Conservation (phyloP, 1,140 invertebrate genomes). For the Lordiphosa stackelbergi region DNA sequence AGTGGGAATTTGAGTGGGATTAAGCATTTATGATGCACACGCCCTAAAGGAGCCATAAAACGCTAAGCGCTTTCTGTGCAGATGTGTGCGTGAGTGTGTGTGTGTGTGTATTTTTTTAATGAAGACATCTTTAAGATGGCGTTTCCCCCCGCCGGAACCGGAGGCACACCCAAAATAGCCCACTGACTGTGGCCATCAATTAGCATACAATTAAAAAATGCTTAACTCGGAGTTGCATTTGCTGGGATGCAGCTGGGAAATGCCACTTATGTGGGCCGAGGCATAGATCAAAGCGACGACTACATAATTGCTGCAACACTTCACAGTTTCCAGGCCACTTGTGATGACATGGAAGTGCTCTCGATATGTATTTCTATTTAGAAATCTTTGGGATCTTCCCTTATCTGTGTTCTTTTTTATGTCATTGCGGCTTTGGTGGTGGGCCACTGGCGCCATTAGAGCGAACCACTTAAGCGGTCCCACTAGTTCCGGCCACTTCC, state of each 20-base stretch:
- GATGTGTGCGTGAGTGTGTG: neutral
- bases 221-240: slow-evolving; percentile 54
- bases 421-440: slow-evolving; percentile 37
- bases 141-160: slow-evolving; percentile 12
- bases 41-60: slow-evolving; percentile 61
- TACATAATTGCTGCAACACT: slow-evolving; percentile 68
- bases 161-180: slow-evolving; percentile 37
- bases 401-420: slow-evolving; percentile 57
- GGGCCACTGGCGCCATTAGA: slow-evolving; percentile 40
- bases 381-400: slow-evolving; percentile 13
- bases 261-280: slow-evolving; percentile 24
- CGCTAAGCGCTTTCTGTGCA: slow-evolving; percentile 59
- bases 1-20: slow-evolving; percentile 56
- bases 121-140: slow-evolving; percentile 25
- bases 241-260: neutral
- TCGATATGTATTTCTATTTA: slow-evolving; percentile 15
- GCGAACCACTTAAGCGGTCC: slow-evolving; percentile 55
- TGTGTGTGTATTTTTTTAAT: slow-evolving; percentile 31
- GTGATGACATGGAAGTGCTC: slow-evolving; percentile 17
- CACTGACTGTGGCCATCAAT: slow-evolving; percentile 62
- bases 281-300: slow-evolving; percentile 65
- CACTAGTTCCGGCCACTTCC: slow-evolving; percentile 43
- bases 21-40: slow-evolving; percentile 48
- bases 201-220: slow-evolving; percentile 74
- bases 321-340: slow-evolving; percentile 57